Conservation (phyloP, 2,113 vertebrate species). For the Thunnus maccoyii region DNA sequence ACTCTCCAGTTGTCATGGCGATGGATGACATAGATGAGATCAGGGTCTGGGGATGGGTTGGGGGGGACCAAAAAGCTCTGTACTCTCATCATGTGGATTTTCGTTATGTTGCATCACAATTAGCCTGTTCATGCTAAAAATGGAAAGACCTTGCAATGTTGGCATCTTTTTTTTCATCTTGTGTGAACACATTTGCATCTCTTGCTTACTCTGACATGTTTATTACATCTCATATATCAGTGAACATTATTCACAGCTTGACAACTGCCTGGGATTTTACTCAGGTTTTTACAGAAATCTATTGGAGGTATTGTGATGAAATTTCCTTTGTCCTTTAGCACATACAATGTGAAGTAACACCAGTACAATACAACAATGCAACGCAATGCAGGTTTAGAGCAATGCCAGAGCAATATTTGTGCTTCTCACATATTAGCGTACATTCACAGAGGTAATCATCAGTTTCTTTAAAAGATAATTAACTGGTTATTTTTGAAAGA, state of each 20-base stretch:
- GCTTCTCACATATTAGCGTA: no score
- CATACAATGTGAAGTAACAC: no score
- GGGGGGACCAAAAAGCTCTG: neutral
- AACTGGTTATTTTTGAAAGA: no score
- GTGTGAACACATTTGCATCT: neutral
- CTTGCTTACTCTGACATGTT: neutral
- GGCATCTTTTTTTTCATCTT: neutral
- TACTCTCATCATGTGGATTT: constrained; percentile 38
- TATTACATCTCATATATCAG: neutral
- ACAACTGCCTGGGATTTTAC: neutral
- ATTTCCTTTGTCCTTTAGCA: no score
- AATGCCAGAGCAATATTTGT: no score
- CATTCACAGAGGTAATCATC: no score
- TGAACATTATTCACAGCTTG: neutral
- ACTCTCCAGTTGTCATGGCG: constrained; percentile 63
- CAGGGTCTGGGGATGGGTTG: neutral
- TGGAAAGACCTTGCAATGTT: neutral
- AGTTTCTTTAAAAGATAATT: no score
- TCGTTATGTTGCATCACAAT: constrained; percentile 49
- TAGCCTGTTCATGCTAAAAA: constrained; percentile 23
- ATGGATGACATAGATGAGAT: constrained; percentile 51
- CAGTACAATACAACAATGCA: no score
- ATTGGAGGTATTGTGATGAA: no score
- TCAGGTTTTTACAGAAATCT: no score
- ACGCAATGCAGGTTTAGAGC: no score